Base-by-base conservation (phyloP, 1,140 invertebrate genomes). In the Lepidotrigona ventralis region DNA sequence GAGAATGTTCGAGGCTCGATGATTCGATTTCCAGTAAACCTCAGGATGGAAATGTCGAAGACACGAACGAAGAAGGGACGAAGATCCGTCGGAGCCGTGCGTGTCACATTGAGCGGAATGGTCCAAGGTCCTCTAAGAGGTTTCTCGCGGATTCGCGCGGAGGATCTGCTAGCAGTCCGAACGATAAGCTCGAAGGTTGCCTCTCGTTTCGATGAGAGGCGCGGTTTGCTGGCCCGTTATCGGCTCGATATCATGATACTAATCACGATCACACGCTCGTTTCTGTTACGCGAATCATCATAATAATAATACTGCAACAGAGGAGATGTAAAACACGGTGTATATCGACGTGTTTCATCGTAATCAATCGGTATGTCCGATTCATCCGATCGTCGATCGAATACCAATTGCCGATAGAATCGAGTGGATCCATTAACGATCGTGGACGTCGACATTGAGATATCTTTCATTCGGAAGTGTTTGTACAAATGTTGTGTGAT, bases 71-170 rank as follows among this genome's bases (percentile, higher is more conserved):
- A n/a, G 39, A 39, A n/a, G 39, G 33, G 51, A 39, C 51, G 33
- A 46, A 23, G 39, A 39, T 63, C n/a, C 0, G 11, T n/a, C 72
- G 63, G 77, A 69, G 81, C 86, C 69, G 51, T 63, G 81, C 53
- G 72, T 66, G 72, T 80, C 86, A 64, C 60, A 51, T 77, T 58
- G 75, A 85, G 75, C 68, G 73, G 69, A 84, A 84, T 89, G 88
- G 88, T 89, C 88, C 87, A 89, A 73, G 79, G 64, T 88, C 78
- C 80, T 88, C 86, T 82, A 85, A 79, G 86, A 81, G 81, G 80
- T 26, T 69, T 21, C n/a, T n/a, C 68, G 68, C 68, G 68, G 15
- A n/a, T 26, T 70, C 12, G 23, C 69, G 69, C 81, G 86, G 56
- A 68, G 72, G 86, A 81, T 72, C 79, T 82, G 81, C 71, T 84